phyloP scores from a whole-genome alignment of 1,140 invertebrate species.

The Teleogryllus occipitalis region DNA sequence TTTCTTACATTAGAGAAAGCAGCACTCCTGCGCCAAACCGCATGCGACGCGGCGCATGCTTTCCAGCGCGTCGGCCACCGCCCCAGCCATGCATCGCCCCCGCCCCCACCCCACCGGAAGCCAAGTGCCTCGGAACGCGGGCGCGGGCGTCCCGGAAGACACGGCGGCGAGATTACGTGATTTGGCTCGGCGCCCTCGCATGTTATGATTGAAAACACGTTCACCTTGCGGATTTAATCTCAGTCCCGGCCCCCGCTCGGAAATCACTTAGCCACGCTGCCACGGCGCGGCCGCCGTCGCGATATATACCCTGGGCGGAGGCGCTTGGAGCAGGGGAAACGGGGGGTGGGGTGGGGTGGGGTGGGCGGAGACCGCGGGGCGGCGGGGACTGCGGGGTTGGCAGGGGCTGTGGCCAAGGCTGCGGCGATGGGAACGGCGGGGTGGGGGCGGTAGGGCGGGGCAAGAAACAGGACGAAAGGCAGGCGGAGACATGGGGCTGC shows the following conservation, averaged over 20 bases:
- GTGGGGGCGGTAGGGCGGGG: too few species aligned
- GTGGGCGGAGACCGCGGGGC: too few species aligned
- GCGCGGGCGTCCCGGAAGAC: neutral
- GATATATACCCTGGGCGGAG: neutral
- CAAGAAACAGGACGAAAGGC: too few species aligned
- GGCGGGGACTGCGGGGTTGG: too few species aligned
- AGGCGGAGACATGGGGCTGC: too few species aligned
- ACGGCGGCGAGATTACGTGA: neutral
- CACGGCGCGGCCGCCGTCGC: neutral
- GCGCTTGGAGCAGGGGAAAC: neutral
- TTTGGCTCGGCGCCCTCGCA: neutral
- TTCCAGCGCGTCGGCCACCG: neutral
- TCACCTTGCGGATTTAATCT: constrained; percentile 4
- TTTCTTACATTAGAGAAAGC: too few species aligned
- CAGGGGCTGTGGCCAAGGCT: too few species aligned
- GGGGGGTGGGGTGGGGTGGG: neutral
- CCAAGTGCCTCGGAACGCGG: too few species aligned
- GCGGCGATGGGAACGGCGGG: too few species aligned
- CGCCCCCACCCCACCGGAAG: too few species aligned
- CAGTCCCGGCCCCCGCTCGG: neutral
- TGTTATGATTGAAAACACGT: neutral
- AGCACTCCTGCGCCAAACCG: too few species aligned
- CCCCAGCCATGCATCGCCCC: neutral
- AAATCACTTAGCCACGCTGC: neutral
- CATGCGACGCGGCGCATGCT: too few species aligned